phyloP scores from a whole-genome alignment of 2,888 invertebrate species.

The Aquatica leii region DNA sequence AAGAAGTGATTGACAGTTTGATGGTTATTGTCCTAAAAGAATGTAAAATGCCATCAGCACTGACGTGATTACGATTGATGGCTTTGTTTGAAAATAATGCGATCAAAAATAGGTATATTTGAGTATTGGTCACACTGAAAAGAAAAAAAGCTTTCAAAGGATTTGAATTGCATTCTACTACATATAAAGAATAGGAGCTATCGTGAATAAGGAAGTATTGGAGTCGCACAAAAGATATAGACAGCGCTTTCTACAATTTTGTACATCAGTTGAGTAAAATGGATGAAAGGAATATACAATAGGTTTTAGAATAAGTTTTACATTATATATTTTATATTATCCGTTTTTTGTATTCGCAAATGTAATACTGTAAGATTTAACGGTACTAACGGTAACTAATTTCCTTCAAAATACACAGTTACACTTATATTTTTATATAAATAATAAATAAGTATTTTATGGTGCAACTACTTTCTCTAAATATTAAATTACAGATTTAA shows the following conservation, averaged over 20 bases:
- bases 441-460: too few species aligned
- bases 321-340: too few species aligned
- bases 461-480: too few species aligned
- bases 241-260: constrained; percentile 3
- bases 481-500: too few species aligned
- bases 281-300: too few species aligned
- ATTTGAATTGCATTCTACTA: constrained; percentile 12
- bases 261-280: background rate
- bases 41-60: constrained; percentile 25
- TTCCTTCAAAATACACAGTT: too few species aligned
- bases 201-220: background rate
- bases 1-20: constrained; percentile 32
- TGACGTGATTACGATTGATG: constrained; percentile 32
- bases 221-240: constrained; percentile 2
- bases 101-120: constrained; percentile 16
- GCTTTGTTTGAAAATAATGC: constrained; percentile 31
- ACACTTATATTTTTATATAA: too few species aligned
- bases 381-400: too few species aligned
- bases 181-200: constrained; percentile 5
- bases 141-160: constrained; percentile 14
- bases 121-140: constrained; percentile 19
- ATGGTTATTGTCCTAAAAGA: constrained; percentile 27
- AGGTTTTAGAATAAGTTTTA: too few species aligned
- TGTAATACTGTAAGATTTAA: too few species aligned
- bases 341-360: too few species aligned